Percentiles rank a stretch among this genome's conserved stretches.
Evolutionary conservation across 2,797 vertebrate species (phyloP).

Genomic region (Paguma larvata): DNA sequence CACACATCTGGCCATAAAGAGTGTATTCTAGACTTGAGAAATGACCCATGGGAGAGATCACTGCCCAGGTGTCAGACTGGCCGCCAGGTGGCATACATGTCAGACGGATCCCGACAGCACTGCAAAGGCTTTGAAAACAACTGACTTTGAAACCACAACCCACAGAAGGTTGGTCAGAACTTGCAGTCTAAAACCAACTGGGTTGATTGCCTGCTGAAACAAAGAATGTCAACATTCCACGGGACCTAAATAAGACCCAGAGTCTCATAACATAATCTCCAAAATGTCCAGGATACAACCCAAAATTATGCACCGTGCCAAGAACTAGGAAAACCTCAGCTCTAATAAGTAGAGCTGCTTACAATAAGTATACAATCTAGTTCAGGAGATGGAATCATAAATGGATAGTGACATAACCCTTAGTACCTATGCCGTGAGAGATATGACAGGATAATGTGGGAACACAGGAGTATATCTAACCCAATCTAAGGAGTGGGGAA

Average conservation of each 20-base stretch:
- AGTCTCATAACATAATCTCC: neutral
- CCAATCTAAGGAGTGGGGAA: neutral
- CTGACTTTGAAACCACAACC: neutral
- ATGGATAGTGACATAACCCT: neutral
- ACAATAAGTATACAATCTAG: neutral
- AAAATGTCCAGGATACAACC: neutral
- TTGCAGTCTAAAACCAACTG: neutral
- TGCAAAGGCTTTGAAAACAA: neutral
- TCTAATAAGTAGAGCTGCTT: neutral
- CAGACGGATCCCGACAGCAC: neutral
- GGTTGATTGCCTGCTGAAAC: neutral
- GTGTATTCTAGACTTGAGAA: neutral
- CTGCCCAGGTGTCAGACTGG: neutral
- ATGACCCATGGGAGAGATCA: neutral
- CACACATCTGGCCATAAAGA: neutral
- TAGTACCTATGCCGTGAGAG: neutral
- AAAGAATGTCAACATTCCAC: slow-evolving; percentile 42
- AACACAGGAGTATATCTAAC: neutral
- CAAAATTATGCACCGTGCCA: neutral
- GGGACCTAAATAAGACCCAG: slow-evolving; percentile 24
- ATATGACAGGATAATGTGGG: neutral
- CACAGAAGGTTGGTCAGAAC: neutral
- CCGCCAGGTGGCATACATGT: neutral
- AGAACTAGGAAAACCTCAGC: slow-evolving; percentile 6
- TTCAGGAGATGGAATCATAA: neutral